Evolutionary conservation across 2,888 invertebrate genomes (phyloP).

Genomic region (Rutpela maculata): DNA sequence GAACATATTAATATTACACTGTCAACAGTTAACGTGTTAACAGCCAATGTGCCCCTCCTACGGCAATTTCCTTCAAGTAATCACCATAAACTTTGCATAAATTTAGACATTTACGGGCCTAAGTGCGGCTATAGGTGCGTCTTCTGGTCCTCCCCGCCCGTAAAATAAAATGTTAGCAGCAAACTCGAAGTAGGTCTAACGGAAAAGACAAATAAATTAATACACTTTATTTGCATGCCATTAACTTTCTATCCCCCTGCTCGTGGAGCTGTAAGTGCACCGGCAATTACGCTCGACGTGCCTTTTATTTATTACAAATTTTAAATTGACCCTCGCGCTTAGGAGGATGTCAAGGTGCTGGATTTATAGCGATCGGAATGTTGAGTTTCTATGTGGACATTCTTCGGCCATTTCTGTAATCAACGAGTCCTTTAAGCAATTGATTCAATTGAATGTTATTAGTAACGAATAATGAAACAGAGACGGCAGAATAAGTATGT

Average conservation of each 20-base stretch:
- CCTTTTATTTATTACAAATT: conserved; percentile 2
- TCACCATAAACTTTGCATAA: conserved; percentile 6
- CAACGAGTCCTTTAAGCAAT: not conserved
- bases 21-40: conserved; percentile 23
- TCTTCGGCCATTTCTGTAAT: not conserved
- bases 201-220: not conserved
- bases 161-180: not conserved
- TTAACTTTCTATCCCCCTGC: conserved; percentile 3
- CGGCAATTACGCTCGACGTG: not conserved
- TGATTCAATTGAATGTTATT: not conserved
- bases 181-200: not conserved
- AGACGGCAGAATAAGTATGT: no score
- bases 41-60: conserved; percentile 20
- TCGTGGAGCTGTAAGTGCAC: not conserved
- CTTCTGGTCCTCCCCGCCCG: not conserved
- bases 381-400: not conserved
- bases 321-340: conserved; percentile 1
- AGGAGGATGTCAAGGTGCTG: conserved; percentile 5
- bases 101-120: conserved; percentile 1
- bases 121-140: conserved; percentile 4
- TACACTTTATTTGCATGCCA: conserved; percentile 2
- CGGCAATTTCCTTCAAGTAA: conserved; percentile 38
- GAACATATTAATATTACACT: conserved; percentile 7
- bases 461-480: no score
- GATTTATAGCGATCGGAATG: conserved; percentile 3